These are phyloP conservation scores for Epinephelus cyanopodus DNA, from an alignment of 2,113 vertebrate genomes.

Conservation along the genomic window DNA sequence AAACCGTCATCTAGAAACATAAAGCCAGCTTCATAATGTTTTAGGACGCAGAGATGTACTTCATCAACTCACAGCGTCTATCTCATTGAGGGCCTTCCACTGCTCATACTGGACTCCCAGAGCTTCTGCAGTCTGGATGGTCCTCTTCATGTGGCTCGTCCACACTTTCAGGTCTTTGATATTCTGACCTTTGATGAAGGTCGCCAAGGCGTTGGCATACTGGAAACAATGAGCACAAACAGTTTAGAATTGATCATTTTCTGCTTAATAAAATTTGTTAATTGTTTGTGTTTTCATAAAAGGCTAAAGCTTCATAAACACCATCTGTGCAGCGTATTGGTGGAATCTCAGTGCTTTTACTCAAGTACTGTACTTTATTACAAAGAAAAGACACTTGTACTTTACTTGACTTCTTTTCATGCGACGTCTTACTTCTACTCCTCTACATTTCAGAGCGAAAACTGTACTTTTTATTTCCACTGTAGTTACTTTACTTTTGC, in stretches of 20 bases:
- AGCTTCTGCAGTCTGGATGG: conserved; percentile 91
- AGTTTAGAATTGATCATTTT: neutral
- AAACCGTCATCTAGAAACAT: too few species aligned
- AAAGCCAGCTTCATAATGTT: neutral
- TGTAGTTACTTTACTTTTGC: neutral
- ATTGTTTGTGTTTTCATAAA: too few species aligned
- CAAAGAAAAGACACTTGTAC: too few species aligned
- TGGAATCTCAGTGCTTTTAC: too few species aligned
- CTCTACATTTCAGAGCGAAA: too few species aligned
- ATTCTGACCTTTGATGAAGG: conserved; percentile 87
- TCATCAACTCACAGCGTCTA: conserved; percentile 88
- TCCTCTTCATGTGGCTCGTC: conserved; percentile 94
- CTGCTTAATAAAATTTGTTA: neutral
- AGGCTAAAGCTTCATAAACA: too few species aligned
- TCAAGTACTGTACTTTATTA: too few species aligned
- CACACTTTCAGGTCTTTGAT: conserved; percentile 91
- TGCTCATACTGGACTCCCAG: conserved; percentile 91
- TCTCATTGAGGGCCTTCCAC: conserved; percentile 96
- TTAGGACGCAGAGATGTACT: neutral
- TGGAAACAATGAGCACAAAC: conserved; percentile 51
- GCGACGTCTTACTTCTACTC: too few species aligned
- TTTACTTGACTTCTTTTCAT: too few species aligned
- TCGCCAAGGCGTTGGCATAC: conserved; percentile 86
- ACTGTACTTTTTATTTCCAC: too few species aligned
- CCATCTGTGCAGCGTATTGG: too few species aligned